phyloP scores from a whole-genome alignment of 53 echinoderm and acorn worm species.

The Luidia sarsii region DNA sequence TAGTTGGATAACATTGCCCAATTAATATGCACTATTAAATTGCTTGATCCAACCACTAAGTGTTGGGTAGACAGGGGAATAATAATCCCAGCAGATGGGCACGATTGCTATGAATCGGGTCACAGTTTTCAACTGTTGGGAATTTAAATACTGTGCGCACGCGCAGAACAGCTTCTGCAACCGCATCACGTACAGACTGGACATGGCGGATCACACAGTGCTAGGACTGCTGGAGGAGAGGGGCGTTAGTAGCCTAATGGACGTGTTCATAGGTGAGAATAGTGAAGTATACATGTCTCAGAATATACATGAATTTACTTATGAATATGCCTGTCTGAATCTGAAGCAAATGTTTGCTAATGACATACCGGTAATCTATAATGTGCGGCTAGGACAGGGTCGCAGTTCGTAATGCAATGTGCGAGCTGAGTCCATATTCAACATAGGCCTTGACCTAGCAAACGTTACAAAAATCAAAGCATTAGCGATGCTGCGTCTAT shows the following conservation, averaged over 20 bases:
- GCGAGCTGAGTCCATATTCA: too few relatives aligned
- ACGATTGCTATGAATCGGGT: background rate
- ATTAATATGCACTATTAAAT: slow-evolving; percentile 2
- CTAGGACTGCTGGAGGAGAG: slow-evolving; percentile 9
- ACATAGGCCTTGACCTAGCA: too few relatives aligned
- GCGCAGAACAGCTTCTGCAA: background rate
- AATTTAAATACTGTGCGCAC: slow-evolving; percentile 7
- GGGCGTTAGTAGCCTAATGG: slow-evolving; percentile 12
- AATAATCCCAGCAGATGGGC: slow-evolving; percentile 16
- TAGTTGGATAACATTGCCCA: slow-evolving; percentile 37
- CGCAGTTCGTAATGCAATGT: too few relatives aligned
- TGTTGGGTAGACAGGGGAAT: slow-evolving; percentile 13
- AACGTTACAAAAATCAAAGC: too few relatives aligned
- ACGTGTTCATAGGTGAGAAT: slow-evolving; percentile 39
- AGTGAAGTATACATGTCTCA: background rate
- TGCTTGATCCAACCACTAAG: slow-evolving; percentile 1
- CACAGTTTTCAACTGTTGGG: slow-evolving; percentile 4
- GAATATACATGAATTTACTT: too few relatives aligned
- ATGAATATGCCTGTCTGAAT: too few relatives aligned
- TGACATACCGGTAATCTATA: too few relatives aligned
- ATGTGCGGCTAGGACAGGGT: too few relatives aligned
- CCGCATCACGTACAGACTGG: background rate
- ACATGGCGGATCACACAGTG: slow-evolving; percentile 9
- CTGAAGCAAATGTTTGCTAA: too few relatives aligned
- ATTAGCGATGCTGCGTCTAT: too few relatives aligned